A percentile compares a stretch with the other conserved stretches of the same genome.
Evolutionary conservation across 37 sponge, comb jelly and placozoan genomes (phyloP).

Genomic region (Amphimedon queenslandica): DNA sequence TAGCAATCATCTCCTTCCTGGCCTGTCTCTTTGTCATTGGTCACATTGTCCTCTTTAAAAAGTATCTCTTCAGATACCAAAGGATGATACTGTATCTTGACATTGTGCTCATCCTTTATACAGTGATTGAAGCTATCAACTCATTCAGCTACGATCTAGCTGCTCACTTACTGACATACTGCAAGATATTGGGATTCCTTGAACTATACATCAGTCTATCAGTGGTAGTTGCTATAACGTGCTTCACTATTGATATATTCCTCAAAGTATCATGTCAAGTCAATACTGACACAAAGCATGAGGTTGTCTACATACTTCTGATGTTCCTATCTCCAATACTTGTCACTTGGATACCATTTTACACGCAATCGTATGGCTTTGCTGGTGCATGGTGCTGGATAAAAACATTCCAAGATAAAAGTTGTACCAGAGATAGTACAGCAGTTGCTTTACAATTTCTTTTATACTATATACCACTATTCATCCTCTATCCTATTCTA

Average conservation of each 20-base stretch:
- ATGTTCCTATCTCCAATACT: slow-evolving; percentile 40
- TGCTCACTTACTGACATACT: slow-evolving; percentile 7
- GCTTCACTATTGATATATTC: neutral
- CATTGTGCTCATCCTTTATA: slow-evolving; percentile 20
- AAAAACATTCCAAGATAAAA: neutral
- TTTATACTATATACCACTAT: slow-evolving; percentile 52
- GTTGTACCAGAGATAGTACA: neutral
- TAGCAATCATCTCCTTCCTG: neutral
- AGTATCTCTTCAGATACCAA: slow-evolving; percentile 62
- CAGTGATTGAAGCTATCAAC: too few species aligned
- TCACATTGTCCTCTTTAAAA: slow-evolving; percentile 66
- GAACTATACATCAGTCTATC: slow-evolving; percentile 1
- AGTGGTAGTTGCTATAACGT: slow-evolving; percentile 16
- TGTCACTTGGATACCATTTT: slow-evolving; percentile 60
- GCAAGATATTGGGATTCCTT: slow-evolving; percentile 36
- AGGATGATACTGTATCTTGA: slow-evolving; percentile 67
- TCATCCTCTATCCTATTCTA: slow-evolving; percentile 20
- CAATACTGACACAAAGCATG: slow-evolving; percentile 2
- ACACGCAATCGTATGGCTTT: slow-evolving; percentile 37
- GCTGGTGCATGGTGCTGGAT: slow-evolving; percentile 80
- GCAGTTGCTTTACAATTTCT: slow-evolving; percentile 30
- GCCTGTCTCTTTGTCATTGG: slow-evolving; percentile 1
- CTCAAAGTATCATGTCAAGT: neutral
- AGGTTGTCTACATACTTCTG: neutral
- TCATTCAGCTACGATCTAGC: neutral